Evolutionary conservation across 2,888 invertebrate genomes (phyloP), one percentile per base, ranked within the genome.

Genomic region (Ceratothoa steindachneri): DNA sequence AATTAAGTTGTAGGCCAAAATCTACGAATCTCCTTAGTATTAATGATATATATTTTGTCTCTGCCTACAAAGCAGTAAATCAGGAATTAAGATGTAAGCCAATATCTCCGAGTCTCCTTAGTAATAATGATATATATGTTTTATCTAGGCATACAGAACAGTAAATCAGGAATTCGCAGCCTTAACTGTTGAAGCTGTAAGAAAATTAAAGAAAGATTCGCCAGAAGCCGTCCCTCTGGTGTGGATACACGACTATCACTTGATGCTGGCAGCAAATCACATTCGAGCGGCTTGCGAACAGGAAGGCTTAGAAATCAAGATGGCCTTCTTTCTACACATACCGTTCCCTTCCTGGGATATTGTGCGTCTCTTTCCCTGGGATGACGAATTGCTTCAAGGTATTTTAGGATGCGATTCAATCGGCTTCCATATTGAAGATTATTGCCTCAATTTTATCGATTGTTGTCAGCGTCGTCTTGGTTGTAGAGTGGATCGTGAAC

Each of bases 231-330:
- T 83, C 55, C 86, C 87, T 29, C 83, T 87, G 53, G 84, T 87
- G 30, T 87, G 87, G 87, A 86, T 87, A 64, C 87, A 87, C 81
- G 87, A 87, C 81, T 87, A 87, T 81, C 87, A 87, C 80, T 82
- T 87, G 41, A 84, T 87, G 83, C 82, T 86, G 41, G 85, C 86
- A 5, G 86, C 87, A 2, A 84, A 83, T 73, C 84, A 84, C 67
- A 84, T 87, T 77, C 83, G 86, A 73, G 82, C 84, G 76, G 84
- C 85, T 77, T 72, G 79, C 19, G 74, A 77, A 28, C 67, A 70
- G n/a, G 74, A 73, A 53, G 69, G 75, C 19, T 64, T 75, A 3
- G 64, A 52, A n/a, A 84, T 84, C 78, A 84, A 84, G 80, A 83
- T 86, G 75, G 86, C 86, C 30, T 87, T 87, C 82, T 87, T 87